Evolutionary conservation across 2,888 invertebrate species (phyloP).

Genomic region (Alviniconcha strummeri): DNA sequence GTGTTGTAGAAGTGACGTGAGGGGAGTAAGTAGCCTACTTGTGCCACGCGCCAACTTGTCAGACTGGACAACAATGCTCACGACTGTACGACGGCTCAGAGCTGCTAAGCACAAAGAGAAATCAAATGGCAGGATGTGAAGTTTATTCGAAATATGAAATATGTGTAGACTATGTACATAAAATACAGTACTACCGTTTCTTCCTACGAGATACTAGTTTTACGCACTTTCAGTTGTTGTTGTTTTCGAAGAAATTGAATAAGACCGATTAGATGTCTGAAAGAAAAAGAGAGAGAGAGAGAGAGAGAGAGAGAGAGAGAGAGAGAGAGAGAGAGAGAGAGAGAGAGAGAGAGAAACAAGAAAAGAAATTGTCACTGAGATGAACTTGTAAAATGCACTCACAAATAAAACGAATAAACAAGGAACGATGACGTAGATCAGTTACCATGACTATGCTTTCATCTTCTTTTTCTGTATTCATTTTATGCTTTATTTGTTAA

Average conservation of each 20-base stretch:
- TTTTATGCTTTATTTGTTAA: background rate
- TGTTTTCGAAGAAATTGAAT: no score
- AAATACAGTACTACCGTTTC: background rate
- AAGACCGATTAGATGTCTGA: background rate
- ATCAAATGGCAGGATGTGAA: no score
- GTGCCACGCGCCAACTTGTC: no score
- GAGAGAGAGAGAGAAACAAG: background rate
- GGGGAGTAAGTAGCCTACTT: no score
- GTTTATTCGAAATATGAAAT: no score
- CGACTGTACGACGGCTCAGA: no score
- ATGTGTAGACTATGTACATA: background rate
- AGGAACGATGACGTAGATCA: background rate
- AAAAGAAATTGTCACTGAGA: background rate
- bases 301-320: no score
- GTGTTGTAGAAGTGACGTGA: no score
- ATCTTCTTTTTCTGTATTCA: background rate
- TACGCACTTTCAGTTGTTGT: no score
- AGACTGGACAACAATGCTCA: no score
- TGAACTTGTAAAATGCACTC: background rate
- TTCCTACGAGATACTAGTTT: background rate
- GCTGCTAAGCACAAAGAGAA: no score
- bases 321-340: background rate
- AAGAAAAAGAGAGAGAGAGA: background rate
- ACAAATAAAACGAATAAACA: no score
- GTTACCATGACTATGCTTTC: background rate